These are phyloP conservation scores for Eleutherodactylus coqui DNA, from an alignment of 2,797 vertebrate genomes.

Conservation along the genomic window DNA sequence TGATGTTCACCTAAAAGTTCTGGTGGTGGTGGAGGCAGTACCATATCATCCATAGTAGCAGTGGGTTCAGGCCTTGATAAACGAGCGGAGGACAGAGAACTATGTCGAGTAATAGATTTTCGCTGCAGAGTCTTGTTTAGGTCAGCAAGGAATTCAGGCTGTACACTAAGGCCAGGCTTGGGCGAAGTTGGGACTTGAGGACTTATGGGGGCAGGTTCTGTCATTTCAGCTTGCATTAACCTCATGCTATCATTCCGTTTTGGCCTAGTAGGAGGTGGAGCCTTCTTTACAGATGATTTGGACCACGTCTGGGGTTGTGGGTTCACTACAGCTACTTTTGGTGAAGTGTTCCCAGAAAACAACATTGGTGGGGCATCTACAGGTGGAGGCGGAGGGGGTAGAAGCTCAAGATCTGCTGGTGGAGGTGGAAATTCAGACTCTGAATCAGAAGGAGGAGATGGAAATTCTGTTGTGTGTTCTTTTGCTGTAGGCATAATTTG, in stretches of 20 bases:
- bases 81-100: slow-evolving; percentile 86
- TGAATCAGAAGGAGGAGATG: slow-evolving; percentile 84
- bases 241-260: slow-evolving; percentile 86
- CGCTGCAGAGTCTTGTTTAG: slow-evolving; percentile 93
- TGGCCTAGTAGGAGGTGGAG: slow-evolving; percentile 84
- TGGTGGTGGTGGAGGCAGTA: slow-evolving; percentile 88
- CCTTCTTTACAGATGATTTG: slow-evolving; percentile 87
- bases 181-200: slow-evolving; percentile 89
- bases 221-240: slow-evolving; percentile 76
- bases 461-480: slow-evolving; percentile 79
- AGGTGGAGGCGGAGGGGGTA: slow-evolving; percentile 84
- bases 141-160: slow-evolving; percentile 93
- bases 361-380: slow-evolving; percentile 82
- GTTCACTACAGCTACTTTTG: slow-evolving; percentile 90
- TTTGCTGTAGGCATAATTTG: slow-evolving; percentile 69
- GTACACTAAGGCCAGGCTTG: slow-evolving; percentile 87
- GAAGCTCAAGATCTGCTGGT: slow-evolving; percentile 86
- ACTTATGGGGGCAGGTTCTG: slow-evolving; percentile 74
- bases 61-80: slow-evolving; percentile 80
- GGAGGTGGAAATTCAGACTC: slow-evolving; percentile 89
- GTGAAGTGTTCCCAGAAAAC: slow-evolving; percentile 77
- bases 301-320: slow-evolving; percentile 91
- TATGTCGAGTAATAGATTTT: slow-evolving; percentile 91
- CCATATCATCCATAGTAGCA: slow-evolving; percentile 95
- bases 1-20: slow-evolving; percentile 88